A percentile compares a stretch with the other conserved stretches of the same genome.
These are phyloP conservation scores for Drosophila lacteicornis DNA, from an alignment of 1,140 invertebrate genomes.

Conservation along the genomic window DNA sequence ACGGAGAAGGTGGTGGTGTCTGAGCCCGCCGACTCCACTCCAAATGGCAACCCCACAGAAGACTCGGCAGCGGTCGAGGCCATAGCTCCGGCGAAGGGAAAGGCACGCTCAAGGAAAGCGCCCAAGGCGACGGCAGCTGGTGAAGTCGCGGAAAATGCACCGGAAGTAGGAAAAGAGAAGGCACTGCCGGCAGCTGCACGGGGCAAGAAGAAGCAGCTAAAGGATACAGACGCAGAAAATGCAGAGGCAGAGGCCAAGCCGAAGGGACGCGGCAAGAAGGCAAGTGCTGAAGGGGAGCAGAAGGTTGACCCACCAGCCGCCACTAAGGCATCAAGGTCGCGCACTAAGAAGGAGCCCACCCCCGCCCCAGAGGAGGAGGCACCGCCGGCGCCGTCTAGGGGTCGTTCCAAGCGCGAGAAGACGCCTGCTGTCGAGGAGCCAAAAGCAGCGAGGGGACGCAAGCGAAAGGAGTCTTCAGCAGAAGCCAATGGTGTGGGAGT, in stretches of 20 bases:
- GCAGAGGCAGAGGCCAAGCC: conserved; percentile 24
- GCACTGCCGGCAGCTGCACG: conserved; percentile 33
- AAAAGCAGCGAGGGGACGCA: conserved; percentile 76
- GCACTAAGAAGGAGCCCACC: conserved; percentile 41
- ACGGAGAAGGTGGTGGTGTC: not conserved
- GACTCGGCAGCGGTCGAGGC: not conserved
- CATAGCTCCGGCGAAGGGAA: conserved; percentile 39
- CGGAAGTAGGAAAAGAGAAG: conserved; percentile 13
- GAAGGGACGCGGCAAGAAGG: conserved; percentile 58
- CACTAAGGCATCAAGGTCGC: conserved; percentile 17
- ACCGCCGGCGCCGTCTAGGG: conserved; percentile 14
- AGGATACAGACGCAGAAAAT: conserved; percentile 17
- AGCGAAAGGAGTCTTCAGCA: conserved; percentile 39
- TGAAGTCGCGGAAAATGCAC: conserved; percentile 10
- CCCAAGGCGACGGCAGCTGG: conserved; percentile 7
- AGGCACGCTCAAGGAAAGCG: conserved; percentile 49
- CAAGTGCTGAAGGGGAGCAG: conserved; percentile 18
- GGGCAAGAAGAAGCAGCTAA: conserved; percentile 39
- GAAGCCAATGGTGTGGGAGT: not conserved
- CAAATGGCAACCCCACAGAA: conserved; percentile 38
- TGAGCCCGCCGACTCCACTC: conserved; percentile 27
- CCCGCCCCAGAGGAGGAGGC: conserved; percentile 31
- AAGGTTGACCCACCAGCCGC: conserved; percentile 24
- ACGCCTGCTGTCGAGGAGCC: conserved; percentile 12
- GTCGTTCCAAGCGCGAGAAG: conserved; percentile 25